Conservation (phyloP, 2,797 vertebrate species). For the Mormyrus proboscirostris region DNA sequence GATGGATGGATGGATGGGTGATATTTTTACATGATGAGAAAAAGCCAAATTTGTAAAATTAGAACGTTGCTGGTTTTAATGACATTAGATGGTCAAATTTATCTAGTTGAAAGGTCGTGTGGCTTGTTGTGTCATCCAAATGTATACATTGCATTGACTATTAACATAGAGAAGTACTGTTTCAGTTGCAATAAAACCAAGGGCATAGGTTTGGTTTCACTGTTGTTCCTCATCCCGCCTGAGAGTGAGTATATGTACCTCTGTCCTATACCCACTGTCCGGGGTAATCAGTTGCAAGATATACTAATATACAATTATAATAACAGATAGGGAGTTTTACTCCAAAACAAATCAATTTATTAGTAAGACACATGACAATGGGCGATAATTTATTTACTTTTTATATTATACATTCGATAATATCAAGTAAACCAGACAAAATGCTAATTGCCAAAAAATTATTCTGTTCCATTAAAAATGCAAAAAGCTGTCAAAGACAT, state of each 20-base stretch:
- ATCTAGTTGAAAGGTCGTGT: background rate
- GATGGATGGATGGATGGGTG: background rate
- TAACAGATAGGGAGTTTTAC: background rate
- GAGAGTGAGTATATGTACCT: background rate
- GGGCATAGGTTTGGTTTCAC: background rate
- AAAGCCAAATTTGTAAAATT: background rate
- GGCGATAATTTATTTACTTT: background rate
- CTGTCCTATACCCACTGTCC: background rate
- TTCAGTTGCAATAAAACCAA: background rate
- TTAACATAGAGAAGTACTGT: background rate
- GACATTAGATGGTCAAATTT: background rate
- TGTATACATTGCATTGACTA: background rate
- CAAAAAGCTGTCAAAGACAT: background rate
- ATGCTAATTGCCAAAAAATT: background rate
- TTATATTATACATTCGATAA: background rate
- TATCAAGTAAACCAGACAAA: background rate
- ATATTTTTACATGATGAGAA: background rate
- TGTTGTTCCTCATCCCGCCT: background rate
- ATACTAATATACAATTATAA: background rate
- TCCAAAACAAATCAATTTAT: background rate
- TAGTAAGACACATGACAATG: background rate
- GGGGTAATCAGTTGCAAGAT: background rate
- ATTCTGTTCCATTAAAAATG: background rate
- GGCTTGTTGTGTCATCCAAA: background rate
- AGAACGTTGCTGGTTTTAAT: background rate